Evolutionary conservation across 2,113 vertebrate genomes (phyloP).

Genomic region (Heptranchias perlo): DNA sequence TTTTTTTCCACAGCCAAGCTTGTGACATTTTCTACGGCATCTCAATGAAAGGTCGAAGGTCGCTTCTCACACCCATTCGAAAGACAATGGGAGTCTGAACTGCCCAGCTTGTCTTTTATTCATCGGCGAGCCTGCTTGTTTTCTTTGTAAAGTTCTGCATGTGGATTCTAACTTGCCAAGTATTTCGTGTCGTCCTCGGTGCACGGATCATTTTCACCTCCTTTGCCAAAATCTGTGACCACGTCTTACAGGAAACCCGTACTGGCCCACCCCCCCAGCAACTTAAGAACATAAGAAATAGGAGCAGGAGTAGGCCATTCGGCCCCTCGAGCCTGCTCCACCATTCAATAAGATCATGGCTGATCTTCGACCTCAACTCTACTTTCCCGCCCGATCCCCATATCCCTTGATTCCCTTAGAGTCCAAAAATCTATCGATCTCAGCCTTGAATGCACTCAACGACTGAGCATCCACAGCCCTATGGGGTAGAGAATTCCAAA

Average conservation of each 20-base stretch:
- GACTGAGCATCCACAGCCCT: no score
- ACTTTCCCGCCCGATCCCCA: no score
- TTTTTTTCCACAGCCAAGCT: background rate
- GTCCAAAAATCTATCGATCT: no score
- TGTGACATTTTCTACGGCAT: background rate
- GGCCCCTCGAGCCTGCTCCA: no score
- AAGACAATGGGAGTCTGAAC: background rate
- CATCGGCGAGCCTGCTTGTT: background rate
- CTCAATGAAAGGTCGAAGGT: background rate
- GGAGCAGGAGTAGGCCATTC: no score
- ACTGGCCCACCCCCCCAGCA: no score
- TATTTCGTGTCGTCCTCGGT: background rate
- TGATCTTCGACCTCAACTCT: no score
- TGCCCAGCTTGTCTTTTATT: background rate
- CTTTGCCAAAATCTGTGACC: background rate
- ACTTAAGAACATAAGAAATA: no score
- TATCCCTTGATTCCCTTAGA: no score
- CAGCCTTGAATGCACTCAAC: no score
- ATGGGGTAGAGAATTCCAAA: no score
- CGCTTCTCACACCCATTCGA: background rate
- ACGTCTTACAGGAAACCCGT: background rate
- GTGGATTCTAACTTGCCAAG: background rate
- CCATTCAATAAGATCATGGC: no score
- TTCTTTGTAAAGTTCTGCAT: conserved; percentile 7
- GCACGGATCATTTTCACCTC: background rate